Conservation (phyloP, 2,113 vertebrate species). For the Xiphophorus maculatus region DNA sequence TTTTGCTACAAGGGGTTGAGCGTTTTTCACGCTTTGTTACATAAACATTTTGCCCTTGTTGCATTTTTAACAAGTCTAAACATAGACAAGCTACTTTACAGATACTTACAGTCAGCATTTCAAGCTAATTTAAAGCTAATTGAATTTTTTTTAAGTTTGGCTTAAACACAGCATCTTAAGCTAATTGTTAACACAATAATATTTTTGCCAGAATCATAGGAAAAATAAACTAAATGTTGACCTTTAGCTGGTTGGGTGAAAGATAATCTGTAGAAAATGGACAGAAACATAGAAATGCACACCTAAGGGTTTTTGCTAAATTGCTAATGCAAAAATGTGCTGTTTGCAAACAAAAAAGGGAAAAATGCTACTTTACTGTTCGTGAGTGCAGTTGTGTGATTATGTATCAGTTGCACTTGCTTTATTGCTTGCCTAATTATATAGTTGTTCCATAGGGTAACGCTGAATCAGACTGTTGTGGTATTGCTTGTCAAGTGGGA, state of each 20-base stretch:
- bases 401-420: constrained; percentile 75
- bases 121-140: constrained; percentile 7
- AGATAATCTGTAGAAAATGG: constrained; percentile 44
- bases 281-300: constrained; percentile 40
- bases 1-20: background rate
- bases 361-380: constrained; percentile 58
- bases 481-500: constrained; percentile 64
- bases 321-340: constrained; percentile 8
- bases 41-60: background rate
- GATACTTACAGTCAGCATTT: background rate
- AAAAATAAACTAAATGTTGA: background rate
- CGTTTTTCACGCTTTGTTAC: too few relatives aligned
- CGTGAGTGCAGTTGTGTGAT: constrained; percentile 71
- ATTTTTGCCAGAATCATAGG: background rate
- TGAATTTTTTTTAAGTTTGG: background rate
- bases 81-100: background rate
- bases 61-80: background rate
- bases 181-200: background rate
- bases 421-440: constrained; percentile 73
- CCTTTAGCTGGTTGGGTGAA: background rate
- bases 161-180: constrained; percentile 1
- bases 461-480: constrained; percentile 54
- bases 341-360: constrained; percentile 28
- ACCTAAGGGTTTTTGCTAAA: constrained; percentile 17
- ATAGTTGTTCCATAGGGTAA: constrained; percentile 67